A percentile compares a stretch with the other conserved stretches of the same genome.
These are phyloP conservation scores for Emydura subglobosa DNA, from an alignment of 2,113 vertebrate species.

Conservation along the genomic window DNA sequence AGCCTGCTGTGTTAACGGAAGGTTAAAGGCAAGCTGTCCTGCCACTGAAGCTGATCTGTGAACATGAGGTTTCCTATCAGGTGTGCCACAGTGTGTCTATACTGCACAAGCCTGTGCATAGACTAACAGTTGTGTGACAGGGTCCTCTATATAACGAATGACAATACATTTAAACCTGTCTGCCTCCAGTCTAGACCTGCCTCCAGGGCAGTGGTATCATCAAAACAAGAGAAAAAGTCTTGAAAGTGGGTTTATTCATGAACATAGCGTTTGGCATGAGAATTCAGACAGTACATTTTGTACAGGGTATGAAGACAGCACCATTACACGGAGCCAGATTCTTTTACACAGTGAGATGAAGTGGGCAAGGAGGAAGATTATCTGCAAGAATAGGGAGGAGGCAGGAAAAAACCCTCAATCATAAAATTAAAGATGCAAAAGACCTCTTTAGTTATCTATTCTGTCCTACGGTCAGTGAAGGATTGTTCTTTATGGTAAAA, in stretches of 20 bases:
- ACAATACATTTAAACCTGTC: neutral
- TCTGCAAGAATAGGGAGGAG: too few species aligned
- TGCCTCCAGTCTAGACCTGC: neutral
- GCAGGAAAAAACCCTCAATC: too few species aligned
- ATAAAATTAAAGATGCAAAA: too few species aligned
- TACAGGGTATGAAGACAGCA: neutral
- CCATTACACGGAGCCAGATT: too few species aligned
- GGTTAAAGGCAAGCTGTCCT: slow-evolving; percentile 6
- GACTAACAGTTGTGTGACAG: neutral
- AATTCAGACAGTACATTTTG: neutral
- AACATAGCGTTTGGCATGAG: neutral
- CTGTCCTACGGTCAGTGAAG: too few species aligned
- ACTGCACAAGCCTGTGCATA: neutral
- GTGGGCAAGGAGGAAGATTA: too few species aligned
- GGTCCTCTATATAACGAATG: neutral
- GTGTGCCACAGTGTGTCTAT: neutral
- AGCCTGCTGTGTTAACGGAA: slow-evolving; percentile 33
- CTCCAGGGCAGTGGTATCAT: neutral
- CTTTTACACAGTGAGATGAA: too few species aligned
- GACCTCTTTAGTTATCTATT: too few species aligned
- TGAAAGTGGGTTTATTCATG: neutral
- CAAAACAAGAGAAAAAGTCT: neutral
- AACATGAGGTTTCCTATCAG: neutral
- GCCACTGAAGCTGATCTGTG: neutral
- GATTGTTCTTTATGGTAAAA: too few species aligned